Conservation (phyloP, 2,888 invertebrate species). For the Cephus rjabovi region DNA sequence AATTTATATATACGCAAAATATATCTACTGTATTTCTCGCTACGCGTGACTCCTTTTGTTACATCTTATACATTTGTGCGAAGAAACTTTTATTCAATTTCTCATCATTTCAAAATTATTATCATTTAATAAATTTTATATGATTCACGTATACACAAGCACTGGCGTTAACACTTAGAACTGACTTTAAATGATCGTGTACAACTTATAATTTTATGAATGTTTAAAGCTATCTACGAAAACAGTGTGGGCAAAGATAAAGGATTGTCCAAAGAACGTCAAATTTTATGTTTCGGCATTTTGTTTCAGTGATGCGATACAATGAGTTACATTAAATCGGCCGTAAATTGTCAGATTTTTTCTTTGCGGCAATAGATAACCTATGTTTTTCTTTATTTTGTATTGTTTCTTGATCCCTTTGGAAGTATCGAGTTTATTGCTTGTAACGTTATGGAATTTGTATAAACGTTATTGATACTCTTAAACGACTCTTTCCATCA, state of each 20-base stretch:
- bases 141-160: not conserved
- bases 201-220: not conserved
- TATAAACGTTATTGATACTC: not conserved
- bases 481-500: not conserved
- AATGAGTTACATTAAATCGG: not conserved
- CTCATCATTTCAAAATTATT: not conserved
- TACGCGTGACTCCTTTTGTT: not conserved
- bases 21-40: constrained; percentile 10
- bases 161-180: not conserved
- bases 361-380: not conserved
- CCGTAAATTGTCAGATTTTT: not conserved
- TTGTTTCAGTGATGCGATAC: not conserved
- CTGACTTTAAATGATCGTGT: not conserved
- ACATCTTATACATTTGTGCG: constrained; percentile 6
- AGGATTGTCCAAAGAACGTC: not conserved
- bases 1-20: constrained; percentile 11
- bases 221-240: not conserved
- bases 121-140: not conserved
- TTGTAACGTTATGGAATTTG: not conserved
- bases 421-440: not conserved
- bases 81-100: constrained; percentile 24
- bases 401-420: not conserved
- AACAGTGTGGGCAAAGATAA: not conserved
- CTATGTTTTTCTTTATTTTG: not conserved
- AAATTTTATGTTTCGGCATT: not conserved